phyloP scores from a whole-genome alignment of 2,797 vertebrate genomes.

The Protosalanx chinensis region DNA sequence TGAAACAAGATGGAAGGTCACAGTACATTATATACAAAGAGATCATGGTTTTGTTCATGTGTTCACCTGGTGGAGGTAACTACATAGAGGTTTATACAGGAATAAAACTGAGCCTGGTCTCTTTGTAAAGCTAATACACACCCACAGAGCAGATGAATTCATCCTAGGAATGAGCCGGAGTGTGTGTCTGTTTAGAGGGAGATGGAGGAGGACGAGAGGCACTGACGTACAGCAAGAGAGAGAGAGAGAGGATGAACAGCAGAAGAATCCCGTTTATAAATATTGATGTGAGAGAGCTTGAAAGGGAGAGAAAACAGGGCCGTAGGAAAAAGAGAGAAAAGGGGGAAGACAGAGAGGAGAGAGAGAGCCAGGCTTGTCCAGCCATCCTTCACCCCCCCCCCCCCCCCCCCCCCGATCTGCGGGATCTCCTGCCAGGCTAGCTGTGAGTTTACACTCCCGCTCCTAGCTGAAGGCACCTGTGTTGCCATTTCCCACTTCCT shows the following conservation, averaged over 20 bases:
- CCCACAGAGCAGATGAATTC: conserved; percentile 47
- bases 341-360: conserved; percentile 23
- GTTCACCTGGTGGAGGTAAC: not conserved
- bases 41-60: not conserved
- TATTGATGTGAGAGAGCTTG: conserved; percentile 62
- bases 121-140: conserved; percentile 43
- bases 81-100: not conserved
- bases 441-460: conserved; percentile 51
- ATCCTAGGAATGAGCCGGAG: conserved; percentile 25
- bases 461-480: conserved; percentile 27
- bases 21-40: too few relatives aligned
- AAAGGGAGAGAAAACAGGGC: conserved; percentile 41
- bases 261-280: conserved; percentile 62
- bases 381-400: conserved; percentile 28
- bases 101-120: conserved; percentile 39
- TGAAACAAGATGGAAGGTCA: too few relatives aligned
- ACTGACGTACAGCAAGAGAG: conserved; percentile 33
- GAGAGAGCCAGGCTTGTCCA: conserved; percentile 10
- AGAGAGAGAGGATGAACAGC: conserved; percentile 5
- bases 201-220: conserved; percentile 27
- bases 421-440: conserved; percentile 31
- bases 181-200: conserved; percentile 10
- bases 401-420: conserved; percentile 49
- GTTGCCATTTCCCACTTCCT: conserved; percentile 33
- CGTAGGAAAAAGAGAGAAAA: conserved; percentile 33